phyloP scores from a whole-genome alignment of 1,140 invertebrate species.

The Triops longicaudatus region DNA sequence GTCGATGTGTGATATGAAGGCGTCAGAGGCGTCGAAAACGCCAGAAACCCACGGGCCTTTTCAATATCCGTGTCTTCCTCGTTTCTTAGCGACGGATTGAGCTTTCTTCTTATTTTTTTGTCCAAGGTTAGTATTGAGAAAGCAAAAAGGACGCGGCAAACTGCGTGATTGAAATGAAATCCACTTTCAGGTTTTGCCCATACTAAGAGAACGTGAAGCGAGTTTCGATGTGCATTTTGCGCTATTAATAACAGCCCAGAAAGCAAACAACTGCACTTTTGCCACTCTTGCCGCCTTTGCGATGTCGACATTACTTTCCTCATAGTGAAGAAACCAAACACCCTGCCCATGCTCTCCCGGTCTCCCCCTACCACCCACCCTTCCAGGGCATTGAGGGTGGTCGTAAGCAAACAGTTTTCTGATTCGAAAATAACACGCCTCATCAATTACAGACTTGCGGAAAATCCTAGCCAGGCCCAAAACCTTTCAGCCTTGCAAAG shows the following conservation, averaged over 20 bases:
- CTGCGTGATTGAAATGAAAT: background rate
- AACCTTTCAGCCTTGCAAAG: no score
- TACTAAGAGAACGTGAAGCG: background rate
- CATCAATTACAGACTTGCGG: no score
- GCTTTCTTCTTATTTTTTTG: background rate
- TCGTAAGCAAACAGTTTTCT: no score
- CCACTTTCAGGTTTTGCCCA: background rate
- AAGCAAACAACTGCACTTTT: background rate
- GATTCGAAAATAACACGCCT: no score
- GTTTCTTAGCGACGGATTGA: slow-evolving; percentile 6
- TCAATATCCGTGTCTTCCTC: slow-evolving; percentile 7
- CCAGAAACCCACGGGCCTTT: background rate
- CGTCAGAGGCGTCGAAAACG: background rate
- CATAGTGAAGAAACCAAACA: no score
- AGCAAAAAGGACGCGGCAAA: background rate
- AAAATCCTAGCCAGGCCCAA: no score
- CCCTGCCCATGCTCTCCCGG: no score
- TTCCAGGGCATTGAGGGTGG: no score
- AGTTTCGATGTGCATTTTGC: background rate
- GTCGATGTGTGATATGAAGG: slow-evolving; percentile 3
- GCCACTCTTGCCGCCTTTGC: background rate
- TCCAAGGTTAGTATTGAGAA: background rate
- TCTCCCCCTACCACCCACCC: no score
- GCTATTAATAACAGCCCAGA: background rate
- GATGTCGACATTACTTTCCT: background rate